Evolutionary conservation across 1,140 invertebrate genomes (phyloP), one percentile per base, ranked within the genome.

Genomic region (Plodia interpunctella): DNA sequence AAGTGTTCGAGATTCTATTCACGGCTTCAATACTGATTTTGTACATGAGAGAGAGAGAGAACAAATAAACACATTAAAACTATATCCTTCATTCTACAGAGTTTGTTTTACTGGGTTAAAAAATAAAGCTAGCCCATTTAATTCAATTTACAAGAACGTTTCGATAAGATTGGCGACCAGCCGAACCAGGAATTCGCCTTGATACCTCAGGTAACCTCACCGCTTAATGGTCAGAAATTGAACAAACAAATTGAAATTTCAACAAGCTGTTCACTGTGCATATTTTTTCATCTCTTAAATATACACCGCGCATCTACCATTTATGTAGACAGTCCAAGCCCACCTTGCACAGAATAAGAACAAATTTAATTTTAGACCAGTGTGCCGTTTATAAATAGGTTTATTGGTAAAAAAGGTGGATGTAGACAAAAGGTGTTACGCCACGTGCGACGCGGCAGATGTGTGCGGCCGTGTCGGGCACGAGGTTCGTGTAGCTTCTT

Each of bases 361-460:
- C 55, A 61, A 65, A 59, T 70, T 53, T 74, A 73, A 76, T 70
- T 68, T 70, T 78, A 80, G 77, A 80, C 77, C 65, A 72, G 70
- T 76, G 74, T 62, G 18, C 72, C 73, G 76, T 72, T 60, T 78
- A 83, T 73, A 83, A 83, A 87, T 83, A 84, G 70, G 67, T 64
- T 68, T 57, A 65, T 68, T 66, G 72, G 66, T 76, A 83, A 84
- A 85, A 83, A 88, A 81, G 68, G 74, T 76, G 64, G 54, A 59
- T 70, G 72, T 80, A 79, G 78, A 85, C 80, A 85, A 87, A 87
- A 87, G 84, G 84, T 87, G 84, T 80, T 72, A 25, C 51, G 72
- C 71, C 82, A 87, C 84, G 82, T 84, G 84, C 72, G 74, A 5
- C 5, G 50, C 54, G 59, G 68, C 75, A 78, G 72, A 78, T 78